Base-by-base conservation (phyloP, 2,888 invertebrate species). In the Macrostomum cliftonense region DNA sequence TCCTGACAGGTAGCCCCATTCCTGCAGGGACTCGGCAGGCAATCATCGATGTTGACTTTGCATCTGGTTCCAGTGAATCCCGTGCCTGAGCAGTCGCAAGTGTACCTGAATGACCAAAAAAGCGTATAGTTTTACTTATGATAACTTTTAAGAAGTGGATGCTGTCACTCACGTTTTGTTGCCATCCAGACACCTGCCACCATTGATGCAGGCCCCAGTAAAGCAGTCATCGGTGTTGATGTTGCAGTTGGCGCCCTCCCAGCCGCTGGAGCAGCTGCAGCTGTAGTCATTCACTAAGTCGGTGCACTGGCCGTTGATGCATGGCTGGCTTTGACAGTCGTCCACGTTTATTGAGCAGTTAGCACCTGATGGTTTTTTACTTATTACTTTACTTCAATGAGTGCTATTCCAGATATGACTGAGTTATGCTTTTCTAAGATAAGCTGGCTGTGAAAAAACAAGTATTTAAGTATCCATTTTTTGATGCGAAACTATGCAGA, bases 251-350 rank as follows among this genome's bases (percentile, higher is more conserved):
- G 17, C 19, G 4, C 61, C 62, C 36, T 49, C 74, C 66, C 79
- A 88, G 9, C 88, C 88, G 61, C 46, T n/a, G 50, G n/a, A 12
- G 47, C 57, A 57, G 28, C 14, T 38, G 37, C 52, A 52, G 21
- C 37, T 43, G 12, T 50, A 56, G 2, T 17, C n/a, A 36, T 38
- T 48, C 12, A 53, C 17, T 13, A 36, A 39, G 37, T 56, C 56
- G 12, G 47, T 42, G 42, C 56, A 56, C 7, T 13, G 37, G 5
- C 59, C 62, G 68, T 93, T 85, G 53, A 83, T 77, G 70, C 97
- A 97, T 1, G 97, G 97, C 65, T 87, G 83, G 37, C 95, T 95
- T 71, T 89, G 97, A 74, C 97, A 97, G 51, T 95, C 95, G 72
- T 97, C 95, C 62, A 97, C 93, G 77, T 86, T 82, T 66, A 81